Percentiles rank a stretch among this genome's conserved stretches.
Evolutionary conservation across 2,113 vertebrate species (phyloP).

Genomic region (Calypte anna): DNA sequence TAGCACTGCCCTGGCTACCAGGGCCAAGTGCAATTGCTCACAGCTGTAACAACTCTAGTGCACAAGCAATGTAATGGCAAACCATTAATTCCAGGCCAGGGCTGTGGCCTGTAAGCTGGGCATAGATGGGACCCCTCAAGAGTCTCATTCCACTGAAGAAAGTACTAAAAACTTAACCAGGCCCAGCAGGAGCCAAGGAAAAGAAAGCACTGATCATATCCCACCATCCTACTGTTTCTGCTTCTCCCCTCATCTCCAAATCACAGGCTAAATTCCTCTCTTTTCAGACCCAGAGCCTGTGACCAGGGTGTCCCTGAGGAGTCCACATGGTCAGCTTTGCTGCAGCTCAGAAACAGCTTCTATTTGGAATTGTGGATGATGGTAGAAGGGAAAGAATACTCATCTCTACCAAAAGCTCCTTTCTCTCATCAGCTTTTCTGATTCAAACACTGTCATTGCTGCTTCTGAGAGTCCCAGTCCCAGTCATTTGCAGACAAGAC

Average conservation of each 20-base stretch:
- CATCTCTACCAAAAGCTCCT: not conserved
- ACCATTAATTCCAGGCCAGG: not conserved
- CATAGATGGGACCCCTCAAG: not conserved
- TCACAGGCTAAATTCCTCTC: not conserved
- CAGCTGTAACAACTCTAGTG: slow-evolving; percentile 31
- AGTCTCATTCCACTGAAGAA: not conserved
- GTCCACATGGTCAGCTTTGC: not conserved
- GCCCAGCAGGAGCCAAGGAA: not conserved
- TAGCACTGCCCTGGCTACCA: not conserved
- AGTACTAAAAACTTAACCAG: not conserved
- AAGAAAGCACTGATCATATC: not conserved
- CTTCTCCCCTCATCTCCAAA: not conserved
- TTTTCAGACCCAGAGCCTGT: not conserved
- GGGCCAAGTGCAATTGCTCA: slow-evolving; percentile 40
- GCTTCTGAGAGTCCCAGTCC: not conserved
- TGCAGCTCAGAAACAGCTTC: not conserved
- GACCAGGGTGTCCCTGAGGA: not conserved
- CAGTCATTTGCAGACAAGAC: not conserved
- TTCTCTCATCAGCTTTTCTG: not conserved
- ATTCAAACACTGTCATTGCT: not conserved
- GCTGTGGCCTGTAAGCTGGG: not conserved
- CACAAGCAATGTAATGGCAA: not conserved
- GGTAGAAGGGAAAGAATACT: not conserved
- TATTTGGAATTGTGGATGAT: not conserved
- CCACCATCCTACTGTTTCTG: not conserved